Base-by-base conservation (phyloP, 2,113 vertebrate genomes). In the Octodon degus region DNA sequence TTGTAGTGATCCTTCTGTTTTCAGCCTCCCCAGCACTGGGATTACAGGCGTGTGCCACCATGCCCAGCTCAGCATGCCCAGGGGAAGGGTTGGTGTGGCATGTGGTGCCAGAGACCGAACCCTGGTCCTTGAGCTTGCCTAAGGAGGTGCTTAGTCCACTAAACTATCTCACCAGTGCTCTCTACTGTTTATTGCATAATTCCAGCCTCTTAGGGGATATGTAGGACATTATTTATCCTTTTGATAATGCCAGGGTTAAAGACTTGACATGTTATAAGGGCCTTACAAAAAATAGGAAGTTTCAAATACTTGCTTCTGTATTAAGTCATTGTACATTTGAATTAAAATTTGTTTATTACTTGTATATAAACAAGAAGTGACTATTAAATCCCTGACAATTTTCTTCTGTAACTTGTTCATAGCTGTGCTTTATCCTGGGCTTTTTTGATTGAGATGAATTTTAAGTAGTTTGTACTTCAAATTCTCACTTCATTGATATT, bases 381-480 rank as follows among this genome's bases (percentile, higher is more conserved):
- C 58, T 84, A 1, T 65, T 94, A 84, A 65, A 12, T 20, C 19
- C 85, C 53, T 91, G 11, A 17, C 3, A 53, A 1, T 79, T 92
- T 92, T 87, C 40, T 89, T 91, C 63, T 82, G 65, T 0, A 87
- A 43, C 22, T 89, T 84, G 32, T 82, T 27, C 55, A 19, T 79
- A 90, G 30, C 12, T 92, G 0, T 96, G 60, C 89, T 97, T 95
- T 53, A 30, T 85, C 43, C 1, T 90, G 72, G n/a, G 30, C 22
- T 84, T 94, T 81, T 86, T 86, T 81, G 89, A 94, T 83, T 90
- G 43, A 94, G n/a, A 96, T 68, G 0, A 97, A 90, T 89, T 92
- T 91, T 96, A 96, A 93, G 24, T 76, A 62, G 27, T 86, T 97
- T 94, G 0, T 94, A 58, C 97, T 96, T 97, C n/a, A 94, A 58